Base-by-base conservation (phyloP, 1,140 invertebrate genomes). In the Aplysia californica region DNA sequence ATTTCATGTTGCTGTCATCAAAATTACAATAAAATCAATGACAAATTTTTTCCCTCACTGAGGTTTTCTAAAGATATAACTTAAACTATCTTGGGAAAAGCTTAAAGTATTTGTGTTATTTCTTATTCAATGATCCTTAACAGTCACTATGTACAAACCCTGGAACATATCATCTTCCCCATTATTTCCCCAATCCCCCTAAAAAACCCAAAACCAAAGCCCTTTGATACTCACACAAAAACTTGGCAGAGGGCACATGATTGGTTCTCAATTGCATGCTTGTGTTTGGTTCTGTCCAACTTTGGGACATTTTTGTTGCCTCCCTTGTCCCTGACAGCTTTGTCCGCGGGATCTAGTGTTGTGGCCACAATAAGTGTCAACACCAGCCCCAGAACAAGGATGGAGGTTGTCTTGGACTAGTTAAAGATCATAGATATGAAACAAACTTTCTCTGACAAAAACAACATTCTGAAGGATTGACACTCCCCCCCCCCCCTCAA, bases 181-280 rank as follows among this genome's bases (percentile, higher is more conserved):
- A n/a, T n/a, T n/a, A n/a, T n/a, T n/a, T n/a, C n/a, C n/a, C n/a
- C n/a, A n/a, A n/a, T n/a, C n/a, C n/a, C n/a, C n/a, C n/a, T n/a
- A n/a, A n/a, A n/a, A n/a, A n/a, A n/a, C n/a, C n/a, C n/a, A n/a
- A n/a, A n/a, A n/a, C n/a, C n/a, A n/a, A n/a, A n/a, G n/a, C n/a
- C n/a, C n/a, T n/a, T 68, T 74, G 23, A 33, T 31, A 88, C 90
- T 90, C 87, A 90, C 90, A 91, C 91, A 82, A 93, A 92, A 79
- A 97, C 94, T 87, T 97, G 95, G 90, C 97, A 99, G 76, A 98
- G 90, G 84, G 98, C 95, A 87, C 97, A 99, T 55, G 95, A 92
- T 50, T 96, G 96, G 90, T 97, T 95, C 90, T 98, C 97, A 85
- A 98, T 98, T 5, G 98, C 96, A 90, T 98, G 97, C 31, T 92